phyloP scores from a whole-genome alignment of 2,888 invertebrate species.

The Melipona bicolor region DNA sequence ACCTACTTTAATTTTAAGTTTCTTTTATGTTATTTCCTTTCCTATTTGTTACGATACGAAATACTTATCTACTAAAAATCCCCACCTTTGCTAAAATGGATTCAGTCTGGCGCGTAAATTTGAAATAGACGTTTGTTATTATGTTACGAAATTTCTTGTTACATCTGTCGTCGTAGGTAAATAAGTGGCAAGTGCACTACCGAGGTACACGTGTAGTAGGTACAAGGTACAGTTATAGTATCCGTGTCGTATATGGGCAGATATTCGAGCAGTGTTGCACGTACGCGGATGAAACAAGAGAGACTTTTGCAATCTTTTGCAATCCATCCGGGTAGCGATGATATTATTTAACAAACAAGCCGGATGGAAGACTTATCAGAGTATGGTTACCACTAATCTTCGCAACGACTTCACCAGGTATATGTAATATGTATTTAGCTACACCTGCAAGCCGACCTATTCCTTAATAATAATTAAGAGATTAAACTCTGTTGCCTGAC shows the following conservation, averaged over 20 bases:
- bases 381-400: constrained; percentile 81
- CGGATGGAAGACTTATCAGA: constrained; percentile 81
- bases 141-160: neutral
- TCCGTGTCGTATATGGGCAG: neutral
- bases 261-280: neutral
- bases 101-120: too few species aligned
- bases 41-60: too few species aligned
- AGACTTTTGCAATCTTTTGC: constrained; percentile 57
- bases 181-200: too few species aligned
- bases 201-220: too few species aligned
- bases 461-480: constrained; percentile 81
- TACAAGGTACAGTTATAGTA: neutral
- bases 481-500: constrained; percentile 81
- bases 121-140: too few species aligned
- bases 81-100: too few species aligned
- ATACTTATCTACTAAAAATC: too few species aligned
- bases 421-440: too few species aligned
- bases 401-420: constrained; percentile 65
- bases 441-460: constrained; percentile 62
- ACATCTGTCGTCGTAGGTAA: neutral
- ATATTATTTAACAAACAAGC: constrained; percentile 84
- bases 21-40: too few species aligned
- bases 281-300: constrained; percentile 42
- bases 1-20: too few species aligned
- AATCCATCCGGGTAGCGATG: constrained; percentile 68